These are phyloP conservation scores for Barnardius zonarius DNA, from an alignment of 2,113 vertebrate genomes.

Conservation along the genomic window DNA sequence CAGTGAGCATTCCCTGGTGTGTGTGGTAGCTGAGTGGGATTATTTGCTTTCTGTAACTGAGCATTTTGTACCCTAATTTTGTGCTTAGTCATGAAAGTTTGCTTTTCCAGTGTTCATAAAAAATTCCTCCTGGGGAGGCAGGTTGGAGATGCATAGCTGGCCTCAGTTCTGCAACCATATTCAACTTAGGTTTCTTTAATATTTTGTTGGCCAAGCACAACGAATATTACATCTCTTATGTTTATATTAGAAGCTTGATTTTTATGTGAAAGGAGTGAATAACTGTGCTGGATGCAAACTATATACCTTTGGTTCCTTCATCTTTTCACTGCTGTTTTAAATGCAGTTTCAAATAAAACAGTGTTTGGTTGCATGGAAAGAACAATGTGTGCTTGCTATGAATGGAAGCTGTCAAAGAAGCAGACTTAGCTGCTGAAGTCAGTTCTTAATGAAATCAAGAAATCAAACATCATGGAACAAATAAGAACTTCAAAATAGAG, in stretches of 20 bases:
- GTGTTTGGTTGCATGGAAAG: constrained; percentile 26
- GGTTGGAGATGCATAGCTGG: neutral
- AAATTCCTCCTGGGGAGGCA: neutral
- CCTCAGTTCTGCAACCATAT: neutral
- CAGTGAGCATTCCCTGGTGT: neutral
- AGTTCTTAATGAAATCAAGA: constrained; percentile 61
- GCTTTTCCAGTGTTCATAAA: neutral
- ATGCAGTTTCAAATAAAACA: neutral
- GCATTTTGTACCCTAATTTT: neutral
- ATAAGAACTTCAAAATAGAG: constrained; percentile 51
- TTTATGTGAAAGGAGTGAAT: constrained; percentile 46
- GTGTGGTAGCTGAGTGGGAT: neutral
- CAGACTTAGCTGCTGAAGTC: constrained; percentile 37
- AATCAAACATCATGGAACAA: constrained; percentile 54
- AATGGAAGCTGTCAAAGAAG: constrained; percentile 47
- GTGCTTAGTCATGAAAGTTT: neutral
- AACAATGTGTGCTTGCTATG: constrained; percentile 40
- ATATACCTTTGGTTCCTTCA: constrained; percentile 41
- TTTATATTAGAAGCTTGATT: constrained; percentile 17
- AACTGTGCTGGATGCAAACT: constrained; percentile 35
- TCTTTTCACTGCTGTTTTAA: constrained; percentile 42
- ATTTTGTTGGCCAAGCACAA: neutral
- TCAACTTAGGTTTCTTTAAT: neutral
- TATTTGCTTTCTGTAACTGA: neutral
- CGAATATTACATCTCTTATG: neutral